Evolutionary conservation across 2,797 vertebrate genomes (phyloP).

Genomic region (Percopsis omiscomaycus): DNA sequence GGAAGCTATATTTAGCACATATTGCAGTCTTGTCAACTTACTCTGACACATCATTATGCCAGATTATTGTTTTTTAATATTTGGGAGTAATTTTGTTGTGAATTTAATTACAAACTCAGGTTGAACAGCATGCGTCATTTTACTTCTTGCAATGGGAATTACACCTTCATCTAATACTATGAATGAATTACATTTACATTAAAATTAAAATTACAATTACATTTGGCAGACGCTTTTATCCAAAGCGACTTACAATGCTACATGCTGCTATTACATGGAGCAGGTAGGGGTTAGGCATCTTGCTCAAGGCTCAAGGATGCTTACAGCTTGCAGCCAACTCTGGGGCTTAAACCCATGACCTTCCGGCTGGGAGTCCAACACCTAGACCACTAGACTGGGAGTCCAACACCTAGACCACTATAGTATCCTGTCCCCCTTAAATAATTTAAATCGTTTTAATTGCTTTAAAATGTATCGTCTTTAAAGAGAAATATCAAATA

Average conservation of each 20-base stretch:
- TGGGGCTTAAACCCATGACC: no score
- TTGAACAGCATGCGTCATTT: conserved; percentile 63
- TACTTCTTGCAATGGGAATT: conserved; percentile 25
- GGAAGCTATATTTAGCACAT: conserved; percentile 46
- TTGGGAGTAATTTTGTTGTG: conserved; percentile 34
- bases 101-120: conserved; percentile 68
- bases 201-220: conserved; percentile 8
- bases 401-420: not conserved
- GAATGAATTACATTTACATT: conserved; percentile 16
- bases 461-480: not conserved
- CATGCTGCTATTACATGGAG: no score
- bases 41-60: conserved; percentile 15
- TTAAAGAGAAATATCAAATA: not conserved
- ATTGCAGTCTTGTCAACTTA: not conserved
- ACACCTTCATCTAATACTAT: conserved; percentile 35
- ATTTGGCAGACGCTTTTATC: no score
- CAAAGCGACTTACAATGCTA: no score
- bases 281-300: no score
- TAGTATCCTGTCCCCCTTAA: no score
- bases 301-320: no score
- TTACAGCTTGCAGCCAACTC: no score
- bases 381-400: not conserved
- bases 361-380: no score
- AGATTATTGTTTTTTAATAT: conserved; percentile 28
- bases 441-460: not conserved